These are phyloP conservation scores for Sinocyclocheilus rhinocerous DNA, from an alignment of 2,113 vertebrate species.

Conservation along the genomic window DNA sequence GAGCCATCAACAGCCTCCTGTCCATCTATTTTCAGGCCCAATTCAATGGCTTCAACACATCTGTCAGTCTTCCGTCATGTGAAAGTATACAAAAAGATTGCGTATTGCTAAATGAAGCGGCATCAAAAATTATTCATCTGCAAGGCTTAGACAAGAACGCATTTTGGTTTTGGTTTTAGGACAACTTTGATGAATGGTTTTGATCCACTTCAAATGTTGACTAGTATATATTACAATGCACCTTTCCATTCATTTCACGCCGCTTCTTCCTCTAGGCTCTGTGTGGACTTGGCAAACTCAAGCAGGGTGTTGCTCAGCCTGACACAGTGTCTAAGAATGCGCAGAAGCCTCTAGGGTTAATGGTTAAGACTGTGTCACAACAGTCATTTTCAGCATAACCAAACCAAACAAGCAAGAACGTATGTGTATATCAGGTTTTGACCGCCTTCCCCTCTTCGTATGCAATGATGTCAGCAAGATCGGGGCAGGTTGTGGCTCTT, in stretches of 20 bases:
- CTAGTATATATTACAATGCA: too few species aligned
- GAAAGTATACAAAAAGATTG: slow-evolving; percentile 34
- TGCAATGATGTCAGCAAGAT: slow-evolving; percentile 10
- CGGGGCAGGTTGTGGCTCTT: slow-evolving; percentile 42
- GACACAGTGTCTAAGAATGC: slow-evolving; percentile 61
- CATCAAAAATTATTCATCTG: background rate
- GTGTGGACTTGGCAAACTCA: slow-evolving; percentile 42
- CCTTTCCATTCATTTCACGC: slow-evolving; percentile 4
- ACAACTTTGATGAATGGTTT: too few species aligned
- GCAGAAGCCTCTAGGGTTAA: slow-evolving; percentile 46
- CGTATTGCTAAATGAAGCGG: background rate
- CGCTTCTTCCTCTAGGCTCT: slow-evolving; percentile 21
- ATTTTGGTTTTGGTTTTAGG: too few species aligned
- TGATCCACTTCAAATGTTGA: too few species aligned
- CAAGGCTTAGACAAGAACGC: background rate
- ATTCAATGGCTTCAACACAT: slow-evolving; percentile 45
- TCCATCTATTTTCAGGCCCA: slow-evolving; percentile 45
- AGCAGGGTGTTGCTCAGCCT: slow-evolving; percentile 34
- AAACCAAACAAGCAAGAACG: slow-evolving; percentile 11
- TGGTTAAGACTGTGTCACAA: slow-evolving; percentile 31
- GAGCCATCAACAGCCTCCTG: slow-evolving; percentile 29
- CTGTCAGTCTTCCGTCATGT: slow-evolving; percentile 26
- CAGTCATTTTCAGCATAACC: slow-evolving; percentile 27
- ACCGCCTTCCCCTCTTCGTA: background rate
- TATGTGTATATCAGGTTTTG: background rate